These are phyloP conservation scores for Drosophila bunnanda DNA, from an alignment of 2,888 invertebrate genomes.

Conservation along the genomic window DNA sequence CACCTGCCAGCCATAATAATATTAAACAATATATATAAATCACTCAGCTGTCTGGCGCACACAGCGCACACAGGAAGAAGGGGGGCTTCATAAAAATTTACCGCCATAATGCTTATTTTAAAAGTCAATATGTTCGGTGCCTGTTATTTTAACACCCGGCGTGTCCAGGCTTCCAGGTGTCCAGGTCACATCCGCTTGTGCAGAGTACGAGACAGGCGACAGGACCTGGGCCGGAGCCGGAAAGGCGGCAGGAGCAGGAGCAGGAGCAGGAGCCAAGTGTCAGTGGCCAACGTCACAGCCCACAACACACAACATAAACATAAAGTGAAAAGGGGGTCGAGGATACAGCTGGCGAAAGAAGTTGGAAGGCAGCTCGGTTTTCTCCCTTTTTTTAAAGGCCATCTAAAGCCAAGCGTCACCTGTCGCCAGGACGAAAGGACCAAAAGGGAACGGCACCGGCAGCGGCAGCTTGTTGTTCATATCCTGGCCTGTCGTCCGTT, in stretches of 20 bases:
- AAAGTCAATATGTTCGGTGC: conserved; percentile 79
- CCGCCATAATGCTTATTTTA: conserved; percentile 80
- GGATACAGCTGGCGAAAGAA: conserved; percentile 50
- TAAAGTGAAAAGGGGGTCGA: conserved; percentile 56
- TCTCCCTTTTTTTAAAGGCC: conserved; percentile 35
- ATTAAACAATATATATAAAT: conserved; percentile 80
- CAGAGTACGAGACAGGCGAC: conserved; percentile 53
- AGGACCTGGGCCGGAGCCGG: conserved; percentile 41
- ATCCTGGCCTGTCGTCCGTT: conserved; percentile 74
- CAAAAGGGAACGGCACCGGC: conserved; percentile 11
- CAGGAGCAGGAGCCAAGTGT: conserved; percentile 56
- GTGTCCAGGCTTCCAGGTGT: conserved; percentile 75
- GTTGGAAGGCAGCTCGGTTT: conserved; percentile 42
- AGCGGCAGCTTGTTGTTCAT: conserved; percentile 48
- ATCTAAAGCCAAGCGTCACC: conserved; percentile 79
- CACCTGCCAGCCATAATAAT: conserved; percentile 77
- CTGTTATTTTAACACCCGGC: conserved; percentile 80
- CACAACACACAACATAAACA: conserved; percentile 66
- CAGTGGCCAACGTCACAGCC: conserved; percentile 62
- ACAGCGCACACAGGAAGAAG: conserved; percentile 10
- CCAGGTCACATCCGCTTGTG: conserved; percentile 69
- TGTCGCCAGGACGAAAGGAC: conserved; percentile 61
- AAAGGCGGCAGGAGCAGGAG: conserved; percentile 16
- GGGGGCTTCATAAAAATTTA: conserved; percentile 77
- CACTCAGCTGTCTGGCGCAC: conserved; percentile 74